phyloP scores from a whole-genome alignment of 1,140 invertebrate species.

The Holotrichia oblita region DNA sequence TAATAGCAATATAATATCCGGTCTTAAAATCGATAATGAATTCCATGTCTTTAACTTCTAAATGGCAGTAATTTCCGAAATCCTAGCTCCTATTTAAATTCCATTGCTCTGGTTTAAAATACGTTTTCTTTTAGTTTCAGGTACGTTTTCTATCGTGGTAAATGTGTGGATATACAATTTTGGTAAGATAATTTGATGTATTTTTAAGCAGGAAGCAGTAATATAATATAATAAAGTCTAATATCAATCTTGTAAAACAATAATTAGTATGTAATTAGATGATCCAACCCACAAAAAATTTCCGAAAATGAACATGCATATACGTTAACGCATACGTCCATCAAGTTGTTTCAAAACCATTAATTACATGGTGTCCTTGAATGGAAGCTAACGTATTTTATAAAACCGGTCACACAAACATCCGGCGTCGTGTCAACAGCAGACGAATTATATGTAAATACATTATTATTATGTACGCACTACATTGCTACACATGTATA shows the following conservation, averaged over 20 bases:
- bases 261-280: not conserved
- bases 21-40: too few species aligned
- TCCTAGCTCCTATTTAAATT: too few species aligned
- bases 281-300: not conserved
- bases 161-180: not conserved
- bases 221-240: not conserved
- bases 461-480: not conserved
- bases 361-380: conserved; percentile 1
- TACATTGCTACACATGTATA: not conserved
- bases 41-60: too few species aligned
- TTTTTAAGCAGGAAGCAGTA: not conserved
- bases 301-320: not conserved
- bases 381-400: conserved; percentile 1
- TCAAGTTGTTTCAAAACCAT: not conserved
- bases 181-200: not conserved
- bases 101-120: not conserved
- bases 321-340: not conserved
- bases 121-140: not conserved
- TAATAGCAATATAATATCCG: too few species aligned
- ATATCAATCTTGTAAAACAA: not conserved
- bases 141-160: not conserved
- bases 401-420: conserved; percentile 11
- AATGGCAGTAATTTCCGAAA: too few species aligned
- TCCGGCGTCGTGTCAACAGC: conserved; percentile 5
- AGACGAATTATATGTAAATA: conserved; percentile 18